These are phyloP conservation scores for Epizoanthus ramosus DNA, from an alignment of 92 coral and sea anemone species.

Conservation along the genomic window DNA sequence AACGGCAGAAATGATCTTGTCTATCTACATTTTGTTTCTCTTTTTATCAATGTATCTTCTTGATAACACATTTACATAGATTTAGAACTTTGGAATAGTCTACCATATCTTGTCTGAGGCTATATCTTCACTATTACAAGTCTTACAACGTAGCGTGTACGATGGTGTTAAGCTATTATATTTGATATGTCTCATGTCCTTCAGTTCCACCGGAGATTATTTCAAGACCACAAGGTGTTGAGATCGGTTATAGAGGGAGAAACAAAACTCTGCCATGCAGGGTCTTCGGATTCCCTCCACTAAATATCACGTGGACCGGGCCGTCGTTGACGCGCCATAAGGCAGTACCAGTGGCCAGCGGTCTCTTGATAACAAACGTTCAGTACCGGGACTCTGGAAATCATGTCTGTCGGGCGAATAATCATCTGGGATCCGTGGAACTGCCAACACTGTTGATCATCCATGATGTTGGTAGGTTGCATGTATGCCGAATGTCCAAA, in stretches of 20 bases:
- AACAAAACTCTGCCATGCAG: conserved; percentile 20
- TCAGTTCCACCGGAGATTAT: conserved; percentile 15
- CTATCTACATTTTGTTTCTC: no score
- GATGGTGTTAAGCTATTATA: no score
- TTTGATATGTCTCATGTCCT: not conserved
- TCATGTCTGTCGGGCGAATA: conserved; percentile 7
- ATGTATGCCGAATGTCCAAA: no score
- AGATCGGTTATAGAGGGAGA: conserved; percentile 24
- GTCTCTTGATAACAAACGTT: conserved; percentile 6
- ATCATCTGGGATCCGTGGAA: conserved; percentile 6
- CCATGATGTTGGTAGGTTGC: no score
- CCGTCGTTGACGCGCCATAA: not conserved
- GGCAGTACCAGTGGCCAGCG: conserved; percentile 2
- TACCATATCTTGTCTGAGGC: no score
- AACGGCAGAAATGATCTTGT: no score
- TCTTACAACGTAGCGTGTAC: no score
- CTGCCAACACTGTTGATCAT: not conserved
- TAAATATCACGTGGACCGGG: conserved; percentile 27
- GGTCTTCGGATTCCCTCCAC: conserved; percentile 37
- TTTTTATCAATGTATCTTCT: no score
- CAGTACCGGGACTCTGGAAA: conserved; percentile 8
- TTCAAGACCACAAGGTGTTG: not conserved
- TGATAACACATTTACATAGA: no score
- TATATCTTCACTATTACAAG: no score
- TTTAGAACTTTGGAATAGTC: no score